Conservation (phyloP, 2,797 vertebrate genomes). For the Coreius guichenoti region DNA sequence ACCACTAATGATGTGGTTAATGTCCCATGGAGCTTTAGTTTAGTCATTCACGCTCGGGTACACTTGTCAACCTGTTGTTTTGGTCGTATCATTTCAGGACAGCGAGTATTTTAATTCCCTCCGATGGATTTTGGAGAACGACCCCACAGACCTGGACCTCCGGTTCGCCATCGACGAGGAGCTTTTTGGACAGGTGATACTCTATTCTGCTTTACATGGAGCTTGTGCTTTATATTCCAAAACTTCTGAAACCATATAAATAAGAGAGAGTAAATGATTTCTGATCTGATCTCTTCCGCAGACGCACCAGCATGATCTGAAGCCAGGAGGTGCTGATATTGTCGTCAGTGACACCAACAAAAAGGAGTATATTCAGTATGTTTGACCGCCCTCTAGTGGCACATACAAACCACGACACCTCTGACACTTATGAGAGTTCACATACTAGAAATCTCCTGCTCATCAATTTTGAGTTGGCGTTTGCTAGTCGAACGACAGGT, state of each 20-base stretch:
- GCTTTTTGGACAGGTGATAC: conserved; percentile 94
- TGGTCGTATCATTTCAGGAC: conserved; percentile 77
- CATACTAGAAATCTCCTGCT: neutral
- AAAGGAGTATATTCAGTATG: conserved; percentile 97
- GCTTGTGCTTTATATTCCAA: neutral
- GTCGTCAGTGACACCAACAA: conserved; percentile 94
- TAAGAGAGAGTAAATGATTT: too few relatives aligned
- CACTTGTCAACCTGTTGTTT: neutral
- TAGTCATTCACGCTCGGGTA: neutral
- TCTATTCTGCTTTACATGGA: neutral
- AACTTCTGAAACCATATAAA: neutral
- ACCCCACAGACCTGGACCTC: conserved; percentile 92
- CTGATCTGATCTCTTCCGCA: conserved; percentile 63
- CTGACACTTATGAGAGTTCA: neutral
- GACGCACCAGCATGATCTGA: conserved; percentile 96
- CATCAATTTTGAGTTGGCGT: neutral
- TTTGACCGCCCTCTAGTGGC: conserved; percentile 42
- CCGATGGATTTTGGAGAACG: conserved; percentile 97
- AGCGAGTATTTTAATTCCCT: conserved; percentile 97
- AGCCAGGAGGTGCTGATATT: conserved; percentile 88
- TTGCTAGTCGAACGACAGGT: neutral
- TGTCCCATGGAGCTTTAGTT: neutral
- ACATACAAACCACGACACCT: neutral
- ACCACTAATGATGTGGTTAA: neutral
- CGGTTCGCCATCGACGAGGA: conserved; percentile 95